A percentile compares a stretch with the other conserved stretches of the same genome.
These are phyloP conservation scores for Lipophrys pholis DNA, from an alignment of 2,113 vertebrate genomes.

Conservation along the genomic window DNA sequence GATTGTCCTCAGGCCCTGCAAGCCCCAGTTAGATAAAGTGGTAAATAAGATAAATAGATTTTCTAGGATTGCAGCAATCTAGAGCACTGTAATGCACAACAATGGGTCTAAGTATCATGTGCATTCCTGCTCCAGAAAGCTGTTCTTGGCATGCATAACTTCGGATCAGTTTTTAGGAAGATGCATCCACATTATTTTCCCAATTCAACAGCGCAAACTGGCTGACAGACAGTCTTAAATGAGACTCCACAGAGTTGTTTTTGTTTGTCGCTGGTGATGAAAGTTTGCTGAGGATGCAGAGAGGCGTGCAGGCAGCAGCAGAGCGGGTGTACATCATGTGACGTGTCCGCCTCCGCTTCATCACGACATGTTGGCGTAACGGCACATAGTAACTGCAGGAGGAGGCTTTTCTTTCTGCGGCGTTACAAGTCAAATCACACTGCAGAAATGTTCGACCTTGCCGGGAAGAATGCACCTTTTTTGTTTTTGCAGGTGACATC, in stretches of 20 bases:
- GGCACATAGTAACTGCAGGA: neutral
- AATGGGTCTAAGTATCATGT: too few species aligned
- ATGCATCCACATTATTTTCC: too few species aligned
- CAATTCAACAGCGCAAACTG: neutral
- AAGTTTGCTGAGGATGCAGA: constrained; percentile 4
- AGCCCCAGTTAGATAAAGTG: too few species aligned
- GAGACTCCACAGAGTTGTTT: neutral
- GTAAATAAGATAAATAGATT: neutral
- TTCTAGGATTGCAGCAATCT: neutral
- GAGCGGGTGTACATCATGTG: neutral
- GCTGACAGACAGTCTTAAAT: neutral
- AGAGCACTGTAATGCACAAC: neutral
- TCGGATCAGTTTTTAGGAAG: too few species aligned
- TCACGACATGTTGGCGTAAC: constrained; percentile 11
- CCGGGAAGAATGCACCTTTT: too few species aligned
- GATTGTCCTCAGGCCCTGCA: too few species aligned
- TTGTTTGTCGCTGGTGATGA: neutral
- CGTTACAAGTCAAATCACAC: too few species aligned
- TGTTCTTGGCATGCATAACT: too few species aligned
- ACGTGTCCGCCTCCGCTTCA: constrained; percentile 13
- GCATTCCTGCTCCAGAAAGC: too few species aligned
- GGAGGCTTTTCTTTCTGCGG: neutral
- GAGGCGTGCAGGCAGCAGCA: constrained; percentile 9
- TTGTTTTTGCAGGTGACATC: constrained; percentile 12
- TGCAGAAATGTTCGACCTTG: too few species aligned